Percentiles rank a stretch among this genome's conserved stretches.
Evolutionary conservation across 2,113 vertebrate species (phyloP).

Genomic region (Hystrix cristata): DNA sequence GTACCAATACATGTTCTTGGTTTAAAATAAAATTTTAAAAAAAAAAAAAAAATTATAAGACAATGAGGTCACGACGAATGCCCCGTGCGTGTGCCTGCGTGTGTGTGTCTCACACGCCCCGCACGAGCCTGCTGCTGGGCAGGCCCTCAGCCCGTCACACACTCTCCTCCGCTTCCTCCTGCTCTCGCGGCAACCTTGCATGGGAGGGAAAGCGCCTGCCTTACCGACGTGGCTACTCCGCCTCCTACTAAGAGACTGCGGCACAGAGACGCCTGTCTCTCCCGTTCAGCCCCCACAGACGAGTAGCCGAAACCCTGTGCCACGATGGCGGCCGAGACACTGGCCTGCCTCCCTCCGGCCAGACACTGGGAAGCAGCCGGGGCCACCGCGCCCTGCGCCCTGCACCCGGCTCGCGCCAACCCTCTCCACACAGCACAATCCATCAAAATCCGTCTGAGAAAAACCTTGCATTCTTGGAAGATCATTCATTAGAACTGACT

Average conservation of each 20-base stretch:
- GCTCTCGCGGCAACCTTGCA: no score
- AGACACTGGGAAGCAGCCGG: neutral
- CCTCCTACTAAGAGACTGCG: neutral
- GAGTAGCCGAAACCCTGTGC: neutral
- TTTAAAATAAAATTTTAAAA: no score
- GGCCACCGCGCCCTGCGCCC: no score
- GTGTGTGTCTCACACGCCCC: neutral
- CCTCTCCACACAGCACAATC: neutral
- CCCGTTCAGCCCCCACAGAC: neutral
- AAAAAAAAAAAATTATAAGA: no score
- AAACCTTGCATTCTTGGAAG: neutral
- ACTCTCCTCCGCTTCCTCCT: neutral
- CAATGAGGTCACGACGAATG: neutral
- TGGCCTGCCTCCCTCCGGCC: neutral
- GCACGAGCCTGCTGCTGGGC: neutral
- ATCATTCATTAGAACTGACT: conserved; percentile 21
- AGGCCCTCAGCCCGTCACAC: neutral
- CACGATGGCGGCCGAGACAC: neutral
- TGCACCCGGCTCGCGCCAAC: no score
- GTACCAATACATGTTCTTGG: no score
- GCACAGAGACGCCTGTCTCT: neutral
- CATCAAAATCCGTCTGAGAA: conserved; percentile 26
- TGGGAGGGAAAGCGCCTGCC: no score
- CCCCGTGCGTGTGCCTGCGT: neutral
- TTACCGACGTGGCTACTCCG: no score